Percentiles rank a stretch among this genome's conserved stretches.
phyloP scores from a whole-genome alignment of 2,888 invertebrate genomes.

The Drosophila paranaensis region DNA sequence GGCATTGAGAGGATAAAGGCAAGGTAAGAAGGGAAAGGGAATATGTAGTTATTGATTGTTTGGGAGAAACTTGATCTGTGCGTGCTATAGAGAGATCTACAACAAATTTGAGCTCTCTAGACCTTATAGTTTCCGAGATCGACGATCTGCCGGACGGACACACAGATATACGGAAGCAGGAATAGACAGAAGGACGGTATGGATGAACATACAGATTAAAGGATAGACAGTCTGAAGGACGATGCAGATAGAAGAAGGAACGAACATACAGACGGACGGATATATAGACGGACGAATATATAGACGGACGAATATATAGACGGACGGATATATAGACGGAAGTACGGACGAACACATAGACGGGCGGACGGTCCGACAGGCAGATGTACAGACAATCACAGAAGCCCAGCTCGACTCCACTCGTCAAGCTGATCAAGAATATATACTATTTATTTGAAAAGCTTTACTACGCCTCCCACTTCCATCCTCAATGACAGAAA shows the following conservation, averaged over 20 bases:
- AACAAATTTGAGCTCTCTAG: not conserved
- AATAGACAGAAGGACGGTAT: no score
- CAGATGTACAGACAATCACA: not conserved
- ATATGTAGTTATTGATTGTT: not conserved
- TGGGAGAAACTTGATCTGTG: not conserved
- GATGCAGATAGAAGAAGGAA: no score
- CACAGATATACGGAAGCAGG: no score
- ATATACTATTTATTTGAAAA: no score
- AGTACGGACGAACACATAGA: no score
- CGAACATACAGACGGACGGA: not conserved
- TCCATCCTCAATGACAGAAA: no score
- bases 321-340: no score
- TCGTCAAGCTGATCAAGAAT: not conserved
- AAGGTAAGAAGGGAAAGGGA: not conserved
- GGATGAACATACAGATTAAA: no score
- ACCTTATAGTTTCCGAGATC: not conserved
- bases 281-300: not conserved
- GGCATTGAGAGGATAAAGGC: not conserved
- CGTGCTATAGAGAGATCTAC: no score
- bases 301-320: no score
- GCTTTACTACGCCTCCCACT: no score
- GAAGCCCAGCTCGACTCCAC: not conserved
- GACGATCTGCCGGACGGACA: not conserved
- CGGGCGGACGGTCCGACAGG: no score
- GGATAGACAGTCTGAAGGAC: not conserved